phyloP scores from a whole-genome alignment of 1,140 invertebrate species.

The Cylas formicarius region DNA sequence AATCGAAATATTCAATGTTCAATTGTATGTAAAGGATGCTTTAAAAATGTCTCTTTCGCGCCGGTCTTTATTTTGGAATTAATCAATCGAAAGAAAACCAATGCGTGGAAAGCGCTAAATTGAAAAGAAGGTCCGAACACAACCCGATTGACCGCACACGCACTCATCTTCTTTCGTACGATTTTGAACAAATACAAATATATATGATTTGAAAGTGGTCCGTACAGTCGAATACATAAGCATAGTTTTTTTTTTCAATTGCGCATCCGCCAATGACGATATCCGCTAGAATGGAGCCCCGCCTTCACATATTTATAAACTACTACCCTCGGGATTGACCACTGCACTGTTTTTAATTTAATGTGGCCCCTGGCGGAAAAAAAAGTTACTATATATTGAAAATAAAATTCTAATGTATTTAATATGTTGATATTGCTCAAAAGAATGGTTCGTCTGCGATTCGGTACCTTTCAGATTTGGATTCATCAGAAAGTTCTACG shows the following conservation, averaged over 20 bases:
- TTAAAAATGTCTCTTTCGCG: slow-evolving; percentile 2
- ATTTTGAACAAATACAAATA: slow-evolving; percentile 3
- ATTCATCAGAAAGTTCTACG: too few species aligned
- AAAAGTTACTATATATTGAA: too few species aligned
- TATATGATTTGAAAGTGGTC: slow-evolving; percentile 20
- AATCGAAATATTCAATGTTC: slow-evolving; percentile 1
- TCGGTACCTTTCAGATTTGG: too few species aligned
- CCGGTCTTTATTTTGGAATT: neutral
- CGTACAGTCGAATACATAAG: slow-evolving; percentile 28
- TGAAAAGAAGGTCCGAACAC: neutral
- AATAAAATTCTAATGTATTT: too few species aligned
- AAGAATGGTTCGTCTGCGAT: too few species aligned
- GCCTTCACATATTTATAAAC: too few species aligned
- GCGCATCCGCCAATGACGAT: too few species aligned
- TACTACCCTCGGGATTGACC: too few species aligned
- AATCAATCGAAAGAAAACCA: neutral
- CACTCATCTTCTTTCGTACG: neutral
- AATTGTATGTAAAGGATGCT: slow-evolving; percentile 8
- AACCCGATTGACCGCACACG: slow-evolving; percentile 1
- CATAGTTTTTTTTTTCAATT: too few species aligned
- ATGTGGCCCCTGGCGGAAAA: too few species aligned
- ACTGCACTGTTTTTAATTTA: too few species aligned
- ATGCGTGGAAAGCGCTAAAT: neutral
- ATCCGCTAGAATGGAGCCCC: too few species aligned
- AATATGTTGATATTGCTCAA: neutral